A percentile compares a stretch with the other conserved stretches of the same genome.
Evolutionary conservation across 2,888 invertebrate genomes (phyloP).

Genomic region (Hylaea fasciaria): DNA sequence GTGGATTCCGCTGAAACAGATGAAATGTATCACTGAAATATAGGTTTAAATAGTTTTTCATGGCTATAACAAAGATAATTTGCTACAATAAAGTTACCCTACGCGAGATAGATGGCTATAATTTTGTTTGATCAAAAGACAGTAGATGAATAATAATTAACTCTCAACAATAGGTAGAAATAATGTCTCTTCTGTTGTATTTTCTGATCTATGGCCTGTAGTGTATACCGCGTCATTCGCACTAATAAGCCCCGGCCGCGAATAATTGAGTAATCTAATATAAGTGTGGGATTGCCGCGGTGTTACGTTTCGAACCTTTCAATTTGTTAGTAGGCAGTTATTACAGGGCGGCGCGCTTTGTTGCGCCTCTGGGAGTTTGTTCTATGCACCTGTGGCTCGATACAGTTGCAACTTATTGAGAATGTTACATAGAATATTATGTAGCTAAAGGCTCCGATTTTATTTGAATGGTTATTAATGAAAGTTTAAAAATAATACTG

Average conservation of each 20-base stretch:
- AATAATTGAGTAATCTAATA: constrained; percentile 70
- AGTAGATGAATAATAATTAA: too few relatives aligned
- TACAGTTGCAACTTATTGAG: neutral
- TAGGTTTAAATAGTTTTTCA: too few relatives aligned
- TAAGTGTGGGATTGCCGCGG: constrained; percentile 41
- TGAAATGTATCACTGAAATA: too few relatives aligned
- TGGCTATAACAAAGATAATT: too few relatives aligned
- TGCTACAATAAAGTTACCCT: too few relatives aligned
- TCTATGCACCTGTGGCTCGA: constrained; percentile 29
- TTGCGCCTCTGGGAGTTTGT: constrained; percentile 25
- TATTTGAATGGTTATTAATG: too few relatives aligned
- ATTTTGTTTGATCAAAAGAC: too few relatives aligned
- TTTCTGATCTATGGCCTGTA: constrained; percentile 22
- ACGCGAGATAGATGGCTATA: too few relatives aligned
- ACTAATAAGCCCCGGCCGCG: constrained; percentile 74
- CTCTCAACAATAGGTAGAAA: too few relatives aligned
- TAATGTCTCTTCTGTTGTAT: constrained; percentile 23
- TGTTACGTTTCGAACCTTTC: constrained; percentile 49
- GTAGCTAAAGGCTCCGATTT: too few relatives aligned
- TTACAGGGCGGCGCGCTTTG: constrained; percentile 29
- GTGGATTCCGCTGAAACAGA: too few relatives aligned
- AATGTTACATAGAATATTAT: neutral
- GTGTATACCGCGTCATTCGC: constrained; percentile 72
- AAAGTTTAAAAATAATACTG: too few relatives aligned
- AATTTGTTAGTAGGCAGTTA: constrained; percentile 37